Conservation (phyloP, 2,888 invertebrate genomes). For the Euproctis similis region DNA sequence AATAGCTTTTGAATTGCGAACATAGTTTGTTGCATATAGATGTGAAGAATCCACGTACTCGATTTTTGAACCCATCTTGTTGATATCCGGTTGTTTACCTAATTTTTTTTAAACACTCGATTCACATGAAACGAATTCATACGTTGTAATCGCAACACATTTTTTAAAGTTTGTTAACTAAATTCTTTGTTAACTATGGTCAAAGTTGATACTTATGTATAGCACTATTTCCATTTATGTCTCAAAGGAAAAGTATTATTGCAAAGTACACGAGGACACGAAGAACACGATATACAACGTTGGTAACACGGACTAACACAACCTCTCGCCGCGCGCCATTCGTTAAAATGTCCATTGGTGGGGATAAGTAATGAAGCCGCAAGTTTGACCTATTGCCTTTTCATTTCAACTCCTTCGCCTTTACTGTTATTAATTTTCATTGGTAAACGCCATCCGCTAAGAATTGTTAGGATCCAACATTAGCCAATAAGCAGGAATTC, state of each 20-base stretch:
- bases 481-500: too few relatives aligned
- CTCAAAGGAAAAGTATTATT: conserved; percentile 41
- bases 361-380: conserved; percentile 60
- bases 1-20: conserved; percentile 94
- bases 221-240: conserved; percentile 43
- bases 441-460: background rate
- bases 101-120: conserved; percentile 26
- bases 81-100: conserved; percentile 46
- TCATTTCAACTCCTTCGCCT: conserved; percentile 11
- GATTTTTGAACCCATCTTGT: conserved; percentile 90
- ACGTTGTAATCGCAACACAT: conserved; percentile 39
- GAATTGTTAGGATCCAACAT: too few relatives aligned
- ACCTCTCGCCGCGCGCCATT: conserved; percentile 63
- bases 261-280: conserved; percentile 48
- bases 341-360: conserved; percentile 44
- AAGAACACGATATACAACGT: conserved; percentile 52
- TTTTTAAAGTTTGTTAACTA: conserved; percentile 25
- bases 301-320: conserved; percentile 43
- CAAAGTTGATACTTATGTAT: conserved; percentile 25
- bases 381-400: conserved; percentile 49
- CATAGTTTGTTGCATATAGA: conserved; percentile 92
- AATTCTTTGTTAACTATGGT: conserved; percentile 13
- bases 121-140: conserved; percentile 25
- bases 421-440: conserved; percentile 10
- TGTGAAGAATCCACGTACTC: conserved; percentile 94